Evolutionary conservation across 2,797 vertebrate species (phyloP), one percentile per base, ranked within the genome.

Genomic region (Scolopax bukidnonensis): DNA sequence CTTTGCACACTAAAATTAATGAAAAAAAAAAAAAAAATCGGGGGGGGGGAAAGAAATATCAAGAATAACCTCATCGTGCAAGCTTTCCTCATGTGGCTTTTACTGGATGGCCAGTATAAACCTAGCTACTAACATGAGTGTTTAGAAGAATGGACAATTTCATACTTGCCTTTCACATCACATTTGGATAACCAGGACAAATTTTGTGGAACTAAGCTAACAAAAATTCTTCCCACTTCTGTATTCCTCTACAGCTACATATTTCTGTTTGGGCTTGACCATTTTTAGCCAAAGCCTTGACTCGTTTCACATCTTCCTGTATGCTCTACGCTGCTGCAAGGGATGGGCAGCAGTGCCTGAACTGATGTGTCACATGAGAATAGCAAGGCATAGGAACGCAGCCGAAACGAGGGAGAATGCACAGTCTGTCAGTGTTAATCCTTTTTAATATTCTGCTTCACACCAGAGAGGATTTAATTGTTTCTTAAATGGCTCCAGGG

Each of bases 391-490:
- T 9, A 78, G 56, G 61, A 95, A 93, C 2, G 6, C 21, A 92
- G 51, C 28, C 1, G 21, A 76, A 96, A 79, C 77, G 24, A 53
- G 57, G 41, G 21, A 84, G 45, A 93, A 75, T 67, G 80, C 24
- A 61, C 0, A 2, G 50, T 77, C 84, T 89, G 47, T 36, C 76
- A 86, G 45, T 36, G 32, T 75, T 89, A 95, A 97, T 88, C 53
- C 63, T 89, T 94, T 78, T 89, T 80, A 95, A 90, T 78, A 91
- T 90, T 84, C 74, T 2, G 16, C 57, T 87, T 95, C 74, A 48
- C 83, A 78, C 30, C 81, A 95, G 83, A 93, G 85, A 91, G 81
- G 21, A 91, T 88, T 97, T 92, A 95, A 83, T 95, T 95, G 73
- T 93, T 95, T 88, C 65, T 65, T 65, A 87, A 79, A 84, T 27